Evolutionary conservation across 1,140 invertebrate species (phyloP), one percentile per base, ranked within the genome.

Genomic region (Pinna nobilis): DNA sequence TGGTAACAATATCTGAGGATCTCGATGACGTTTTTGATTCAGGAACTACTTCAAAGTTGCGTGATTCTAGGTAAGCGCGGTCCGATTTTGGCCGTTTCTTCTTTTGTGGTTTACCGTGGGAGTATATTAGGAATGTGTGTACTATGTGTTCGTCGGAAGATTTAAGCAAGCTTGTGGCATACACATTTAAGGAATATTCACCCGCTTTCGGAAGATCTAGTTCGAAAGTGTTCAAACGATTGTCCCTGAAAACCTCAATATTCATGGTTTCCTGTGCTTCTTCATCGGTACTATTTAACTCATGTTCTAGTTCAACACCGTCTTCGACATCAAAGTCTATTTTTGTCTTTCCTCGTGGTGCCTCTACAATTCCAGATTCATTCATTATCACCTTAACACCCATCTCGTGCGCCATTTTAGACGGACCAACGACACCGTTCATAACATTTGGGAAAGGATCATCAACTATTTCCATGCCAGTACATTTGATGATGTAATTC

Each of bases 181-280:
- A 81, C 18, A 81, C 65, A 41, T 70, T 74, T 4, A 78, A 18
- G 0, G 69, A 57, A 57, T 76, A 81, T 67, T 81, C 72, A 2
- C 79, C 79, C 1, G 69, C 28, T 2, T 61, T 51, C 0, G 72
- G 67, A 20, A 80, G 41, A 15, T 57, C 57, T 23, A 78, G 23
- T 37, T 75, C 50, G 23, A 72, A 74, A 28, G 60, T 69, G 35
- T 66, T 39, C 39, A 61, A 44, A 2, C 55, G 51, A 15, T 64
- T 47, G n/a, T 70, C 65, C 9, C 51, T 37, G 32, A 49, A 57
- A n/a, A 18, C 23, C 15, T 23, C 41, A 15, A 64, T 53, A 9
- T 33, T 41, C 41, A 74, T 60, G 3, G 50, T 44, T 11, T 74
- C 47, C 44, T 35, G 50, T 11, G 37, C 53, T 9, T 59, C 47